phyloP scores from a whole-genome alignment of 1,140 invertebrate species.

The Campoletis sonorensis region DNA sequence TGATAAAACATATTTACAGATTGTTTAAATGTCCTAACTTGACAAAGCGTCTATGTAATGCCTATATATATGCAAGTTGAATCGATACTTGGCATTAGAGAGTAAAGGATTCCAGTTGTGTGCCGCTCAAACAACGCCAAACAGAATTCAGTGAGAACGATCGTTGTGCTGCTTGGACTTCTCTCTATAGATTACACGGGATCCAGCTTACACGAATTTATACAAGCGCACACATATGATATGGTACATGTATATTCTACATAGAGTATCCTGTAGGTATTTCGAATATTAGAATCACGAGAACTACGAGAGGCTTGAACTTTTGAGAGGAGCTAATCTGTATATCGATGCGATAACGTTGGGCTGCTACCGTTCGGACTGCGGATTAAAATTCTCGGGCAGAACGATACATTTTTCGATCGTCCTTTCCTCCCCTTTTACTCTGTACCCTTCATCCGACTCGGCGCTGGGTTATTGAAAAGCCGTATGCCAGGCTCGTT shows the following conservation, averaged over 20 bases:
- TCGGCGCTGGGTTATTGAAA: constrained; percentile 4
- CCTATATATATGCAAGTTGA: neutral
- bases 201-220: neutral
- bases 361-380: neutral
- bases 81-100: constrained; percentile 30
- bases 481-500: neutral
- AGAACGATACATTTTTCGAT: constrained; percentile 20
- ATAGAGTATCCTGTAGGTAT: neutral
- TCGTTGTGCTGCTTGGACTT: constrained; percentile 9
- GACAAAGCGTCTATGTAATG: no score
- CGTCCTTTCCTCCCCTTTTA: neutral
- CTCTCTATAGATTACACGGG: neutral
- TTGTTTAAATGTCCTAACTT: no score
- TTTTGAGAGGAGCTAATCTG: constrained; percentile 25
- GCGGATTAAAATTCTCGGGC: constrained; percentile 31
- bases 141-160: neutral
- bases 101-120: neutral
- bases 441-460: neutral
- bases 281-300: neutral
- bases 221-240: constrained; percentile 16
- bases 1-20: no score
- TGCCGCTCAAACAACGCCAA: constrained; percentile 36
- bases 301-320: constrained; percentile 2
- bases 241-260: no score
- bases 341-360: constrained; percentile 35